Evolutionary conservation across 2,113 vertebrate species (phyloP).

Genomic region (Melanocharis versteri): DNA sequence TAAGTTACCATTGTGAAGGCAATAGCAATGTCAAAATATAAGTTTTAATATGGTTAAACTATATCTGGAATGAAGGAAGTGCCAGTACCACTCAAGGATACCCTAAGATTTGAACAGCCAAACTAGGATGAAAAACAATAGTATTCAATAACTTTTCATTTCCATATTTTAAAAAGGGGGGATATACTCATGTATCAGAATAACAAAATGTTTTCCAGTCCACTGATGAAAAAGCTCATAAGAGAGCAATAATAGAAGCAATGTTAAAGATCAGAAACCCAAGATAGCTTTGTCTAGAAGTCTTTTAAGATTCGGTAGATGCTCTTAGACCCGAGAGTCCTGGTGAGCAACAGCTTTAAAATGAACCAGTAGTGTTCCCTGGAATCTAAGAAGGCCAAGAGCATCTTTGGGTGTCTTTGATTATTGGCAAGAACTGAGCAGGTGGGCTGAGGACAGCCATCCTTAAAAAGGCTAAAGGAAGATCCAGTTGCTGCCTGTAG

Average conservation of each 20-base stretch:
- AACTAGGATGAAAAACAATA: background rate
- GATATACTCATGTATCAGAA: background rate
- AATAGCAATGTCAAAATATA: background rate
- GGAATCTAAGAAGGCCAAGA: background rate
- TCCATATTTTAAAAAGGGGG: background rate
- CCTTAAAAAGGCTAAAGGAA: background rate
- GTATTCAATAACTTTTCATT: background rate
- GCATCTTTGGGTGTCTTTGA: background rate
- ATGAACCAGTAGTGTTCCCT: background rate
- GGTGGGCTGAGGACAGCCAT: background rate
- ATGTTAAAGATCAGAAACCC: background rate
- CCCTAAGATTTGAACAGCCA: background rate
- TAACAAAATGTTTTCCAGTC: background rate
- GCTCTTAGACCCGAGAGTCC: background rate
- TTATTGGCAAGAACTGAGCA: background rate
- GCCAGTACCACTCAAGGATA: background rate
- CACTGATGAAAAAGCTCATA: background rate
- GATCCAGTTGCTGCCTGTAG: background rate
- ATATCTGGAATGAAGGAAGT: background rate
- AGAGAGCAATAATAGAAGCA: background rate
- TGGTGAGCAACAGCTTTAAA: background rate
- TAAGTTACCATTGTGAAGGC: background rate
- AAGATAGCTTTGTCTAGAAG: background rate
- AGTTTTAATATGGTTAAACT: background rate
- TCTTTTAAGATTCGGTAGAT: background rate